Evolutionary conservation across 64 coral and sea anemone species (phyloP).

Genomic region (Porites australiensis): DNA sequence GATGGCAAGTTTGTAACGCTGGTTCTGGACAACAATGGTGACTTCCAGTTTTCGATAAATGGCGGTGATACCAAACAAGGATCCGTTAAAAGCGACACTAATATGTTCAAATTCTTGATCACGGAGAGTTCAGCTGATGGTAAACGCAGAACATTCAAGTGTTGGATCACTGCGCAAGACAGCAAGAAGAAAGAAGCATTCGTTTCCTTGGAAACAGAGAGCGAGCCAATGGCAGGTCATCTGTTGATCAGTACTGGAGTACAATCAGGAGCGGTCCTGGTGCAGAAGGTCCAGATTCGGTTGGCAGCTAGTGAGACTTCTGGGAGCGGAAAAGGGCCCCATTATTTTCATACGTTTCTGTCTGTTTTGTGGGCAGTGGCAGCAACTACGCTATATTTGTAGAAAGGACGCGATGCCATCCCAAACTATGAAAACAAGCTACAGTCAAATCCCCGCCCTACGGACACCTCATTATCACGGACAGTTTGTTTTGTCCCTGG

Average conservation of each 20-base stretch:
- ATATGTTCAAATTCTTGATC: constrained; percentile 7
- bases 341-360: background rate
- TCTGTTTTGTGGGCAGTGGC: background rate
- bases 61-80: background rate
- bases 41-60: background rate
- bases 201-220: constrained; percentile 15
- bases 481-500: too few relatives aligned
- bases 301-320: background rate
- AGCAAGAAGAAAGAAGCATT: background rate
- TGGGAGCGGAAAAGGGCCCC: background rate
- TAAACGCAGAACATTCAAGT: background rate
- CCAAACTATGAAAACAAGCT: too few relatives aligned
- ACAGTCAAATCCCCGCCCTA: too few relatives aligned
- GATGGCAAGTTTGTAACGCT: background rate
- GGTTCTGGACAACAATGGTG: background rate
- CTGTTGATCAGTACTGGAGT: background rate
- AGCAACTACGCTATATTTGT: too few relatives aligned
- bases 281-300: background rate
- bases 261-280: constrained; percentile 20
- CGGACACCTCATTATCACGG: too few relatives aligned
- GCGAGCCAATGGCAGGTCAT: constrained; percentile 10
- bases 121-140: background rate
- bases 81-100: background rate
- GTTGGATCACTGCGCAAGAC: constrained; percentile 14
- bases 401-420: too few relatives aligned